Percentiles rank a stretch among this genome's conserved stretches.
Conservation (phyloP, 92 coral and sea anemone species). For the Anthopleura xanthogrammica region DNA sequence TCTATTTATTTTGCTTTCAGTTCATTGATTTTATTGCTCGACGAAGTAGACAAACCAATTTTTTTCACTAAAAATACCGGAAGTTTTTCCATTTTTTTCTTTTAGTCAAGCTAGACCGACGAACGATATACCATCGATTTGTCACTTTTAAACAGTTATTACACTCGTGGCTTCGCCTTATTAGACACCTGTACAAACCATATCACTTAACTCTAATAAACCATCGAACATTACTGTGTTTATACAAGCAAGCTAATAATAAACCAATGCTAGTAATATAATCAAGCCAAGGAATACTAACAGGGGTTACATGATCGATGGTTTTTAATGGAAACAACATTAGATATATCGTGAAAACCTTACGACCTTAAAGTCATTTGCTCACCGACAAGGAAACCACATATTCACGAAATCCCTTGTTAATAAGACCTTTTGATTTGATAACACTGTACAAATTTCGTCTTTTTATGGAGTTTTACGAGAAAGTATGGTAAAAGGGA, state of each 20-base stretch:
- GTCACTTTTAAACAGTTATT: background rate
- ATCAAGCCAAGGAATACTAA: background rate
- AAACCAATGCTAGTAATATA: background rate
- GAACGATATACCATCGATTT: background rate
- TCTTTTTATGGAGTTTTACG: background rate
- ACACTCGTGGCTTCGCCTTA: background rate
- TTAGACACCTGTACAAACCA: background rate
- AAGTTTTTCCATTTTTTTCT: background rate
- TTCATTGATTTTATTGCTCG: background rate
- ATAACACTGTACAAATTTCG: background rate
- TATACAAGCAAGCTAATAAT: background rate
- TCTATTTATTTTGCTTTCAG: background rate
- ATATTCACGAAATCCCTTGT: background rate
- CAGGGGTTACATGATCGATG: background rate
- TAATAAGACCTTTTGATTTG: background rate
- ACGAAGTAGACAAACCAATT: background rate
- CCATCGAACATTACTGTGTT: background rate
- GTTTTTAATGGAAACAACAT: conserved; percentile 2
- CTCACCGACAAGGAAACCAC: background rate
- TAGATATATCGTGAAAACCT: background rate
- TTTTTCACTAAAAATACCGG: background rate
- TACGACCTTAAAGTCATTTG: background rate
- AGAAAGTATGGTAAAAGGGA: background rate
- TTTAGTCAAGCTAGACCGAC: background rate
- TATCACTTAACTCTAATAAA: background rate